phyloP scores from a whole-genome alignment of 2,797 vertebrate species.

The Acomys russatus region DNA sequence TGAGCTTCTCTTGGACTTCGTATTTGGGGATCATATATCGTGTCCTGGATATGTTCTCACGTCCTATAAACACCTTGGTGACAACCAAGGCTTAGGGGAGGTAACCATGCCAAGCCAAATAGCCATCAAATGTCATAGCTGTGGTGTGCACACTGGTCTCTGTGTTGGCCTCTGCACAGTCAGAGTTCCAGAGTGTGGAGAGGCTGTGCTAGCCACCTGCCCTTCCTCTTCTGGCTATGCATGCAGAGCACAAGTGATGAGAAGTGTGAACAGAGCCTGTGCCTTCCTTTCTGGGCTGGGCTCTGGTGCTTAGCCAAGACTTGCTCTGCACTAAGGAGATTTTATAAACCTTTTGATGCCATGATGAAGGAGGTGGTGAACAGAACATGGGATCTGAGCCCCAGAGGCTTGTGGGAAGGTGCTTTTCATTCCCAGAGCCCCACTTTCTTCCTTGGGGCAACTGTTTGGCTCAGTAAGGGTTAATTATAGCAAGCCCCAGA shows the following conservation, averaged over 20 bases:
- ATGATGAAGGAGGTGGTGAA: background rate
- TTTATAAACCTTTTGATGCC: background rate
- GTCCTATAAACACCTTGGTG: background rate
- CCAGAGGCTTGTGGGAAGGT: background rate
- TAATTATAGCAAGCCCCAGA: background rate
- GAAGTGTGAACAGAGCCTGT: background rate
- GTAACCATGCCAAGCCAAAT: too few species aligned
- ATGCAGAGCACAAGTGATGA: background rate
- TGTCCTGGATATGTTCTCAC: background rate
- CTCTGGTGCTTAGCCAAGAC: background rate
- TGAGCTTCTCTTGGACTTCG: background rate
- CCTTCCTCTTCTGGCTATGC: background rate
- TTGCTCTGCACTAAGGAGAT: background rate
- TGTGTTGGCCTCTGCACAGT: background rate
- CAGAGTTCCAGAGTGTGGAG: background rate
- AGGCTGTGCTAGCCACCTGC: rapidly evolving
- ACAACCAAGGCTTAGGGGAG: background rate
- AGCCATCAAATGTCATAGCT: background rate
- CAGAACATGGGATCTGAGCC: background rate
- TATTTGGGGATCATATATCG: background rate
- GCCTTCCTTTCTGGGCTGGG: background rate
- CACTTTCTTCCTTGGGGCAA: background rate
- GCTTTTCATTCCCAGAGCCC: background rate
- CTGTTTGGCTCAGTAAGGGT: background rate
- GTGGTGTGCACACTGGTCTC: background rate